These are phyloP conservation scores for Coreius guichenoti DNA, from an alignment of 2,797 vertebrate genomes.

Conservation along the genomic window DNA sequence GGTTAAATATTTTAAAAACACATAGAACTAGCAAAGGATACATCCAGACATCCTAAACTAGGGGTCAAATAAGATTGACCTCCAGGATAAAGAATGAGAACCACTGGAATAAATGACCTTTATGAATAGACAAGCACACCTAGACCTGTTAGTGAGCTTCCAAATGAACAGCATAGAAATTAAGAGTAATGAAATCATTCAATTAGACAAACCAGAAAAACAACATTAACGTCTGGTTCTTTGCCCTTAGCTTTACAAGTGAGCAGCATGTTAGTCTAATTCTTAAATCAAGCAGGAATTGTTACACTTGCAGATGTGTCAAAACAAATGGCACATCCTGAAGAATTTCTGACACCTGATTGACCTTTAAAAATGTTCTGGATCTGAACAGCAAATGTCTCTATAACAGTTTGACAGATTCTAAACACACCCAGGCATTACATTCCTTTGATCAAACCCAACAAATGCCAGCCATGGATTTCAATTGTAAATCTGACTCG, in stretches of 20 bases:
- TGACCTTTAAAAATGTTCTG: constrained; percentile 18
- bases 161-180: background rate
- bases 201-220: constrained; percentile 4
- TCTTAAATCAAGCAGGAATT: background rate
- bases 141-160: constrained; percentile 2
- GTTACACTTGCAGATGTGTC: background rate
- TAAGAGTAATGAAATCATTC: background rate
- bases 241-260: background rate
- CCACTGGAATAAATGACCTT: background rate
- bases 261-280: background rate
- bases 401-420: background rate
- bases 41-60: background rate
- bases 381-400: background rate
- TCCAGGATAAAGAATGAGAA: background rate
- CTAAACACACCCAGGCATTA: constrained; percentile 28
- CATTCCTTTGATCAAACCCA: background rate
- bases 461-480: background rate
- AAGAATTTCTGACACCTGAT: constrained; percentile 4
- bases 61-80: background rate
- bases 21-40: background rate
- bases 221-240: background rate
- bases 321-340: background rate
- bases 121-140: background rate
- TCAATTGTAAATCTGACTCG: constrained; percentile 12
- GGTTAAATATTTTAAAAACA: background rate